These are phyloP conservation scores for Chromis chromis DNA, from an alignment of 2,797 vertebrate species.

Conservation along the genomic window DNA sequence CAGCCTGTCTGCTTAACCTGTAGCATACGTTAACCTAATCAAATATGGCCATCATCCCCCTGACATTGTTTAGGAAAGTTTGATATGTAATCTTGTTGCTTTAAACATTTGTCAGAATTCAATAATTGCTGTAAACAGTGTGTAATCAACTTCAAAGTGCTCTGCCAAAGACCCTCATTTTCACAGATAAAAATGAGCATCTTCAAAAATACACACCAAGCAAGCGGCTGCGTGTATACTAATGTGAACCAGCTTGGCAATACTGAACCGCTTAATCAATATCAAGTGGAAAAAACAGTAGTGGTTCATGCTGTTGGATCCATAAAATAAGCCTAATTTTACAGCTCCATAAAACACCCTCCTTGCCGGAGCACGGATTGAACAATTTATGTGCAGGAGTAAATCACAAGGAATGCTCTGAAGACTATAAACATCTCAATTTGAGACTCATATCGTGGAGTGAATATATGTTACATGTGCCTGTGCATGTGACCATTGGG, in stretches of 20 bases:
- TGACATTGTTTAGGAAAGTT: conserved; percentile 80
- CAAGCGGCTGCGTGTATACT: conserved; percentile 42
- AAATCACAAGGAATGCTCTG: conserved; percentile 61
- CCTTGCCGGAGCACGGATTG: conserved; percentile 63
- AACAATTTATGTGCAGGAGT: conserved; percentile 73
- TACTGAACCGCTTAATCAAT: conserved; percentile 76
- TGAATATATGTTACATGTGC: conserved; percentile 12
- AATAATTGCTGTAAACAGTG: conserved; percentile 82
- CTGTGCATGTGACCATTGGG: conserved; percentile 5
- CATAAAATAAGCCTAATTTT: conserved; percentile 83
- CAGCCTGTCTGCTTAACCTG: conserved; percentile 78
- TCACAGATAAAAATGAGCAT: conserved; percentile 80
- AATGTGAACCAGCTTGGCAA: conserved; percentile 74
- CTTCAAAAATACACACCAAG: conserved; percentile 64
- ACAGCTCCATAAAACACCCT: conserved; percentile 81
- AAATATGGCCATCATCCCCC: conserved; percentile 74
- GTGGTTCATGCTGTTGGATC: conserved; percentile 78
- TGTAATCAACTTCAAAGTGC: conserved; percentile 79
- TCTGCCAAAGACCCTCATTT: conserved; percentile 69
- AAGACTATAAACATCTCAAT: conserved; percentile 48
- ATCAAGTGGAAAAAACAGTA: conserved; percentile 76
- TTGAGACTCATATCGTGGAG: conserved; percentile 40
- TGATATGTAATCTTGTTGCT: conserved; percentile 80
- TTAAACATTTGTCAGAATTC: conserved; percentile 84
- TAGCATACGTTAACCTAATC: conserved; percentile 77